Evolutionary conservation across 2,888 invertebrate genomes (phyloP).

Genomic region (Adelognathus sp.): DNA sequence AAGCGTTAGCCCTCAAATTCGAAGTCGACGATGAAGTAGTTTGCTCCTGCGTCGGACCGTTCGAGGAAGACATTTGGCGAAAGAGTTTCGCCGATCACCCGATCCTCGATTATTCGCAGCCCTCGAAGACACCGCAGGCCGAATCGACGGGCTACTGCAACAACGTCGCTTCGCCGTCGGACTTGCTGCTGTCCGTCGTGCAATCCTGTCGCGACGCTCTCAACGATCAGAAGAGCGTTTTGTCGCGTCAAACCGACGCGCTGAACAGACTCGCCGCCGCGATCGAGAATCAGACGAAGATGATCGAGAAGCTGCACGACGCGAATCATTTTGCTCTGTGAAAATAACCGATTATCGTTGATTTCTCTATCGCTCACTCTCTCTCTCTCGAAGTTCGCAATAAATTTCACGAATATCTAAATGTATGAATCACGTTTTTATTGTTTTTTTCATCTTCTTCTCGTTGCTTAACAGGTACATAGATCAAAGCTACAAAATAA

Average conservation of each 20-base stretch:
- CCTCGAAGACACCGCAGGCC: background rate
- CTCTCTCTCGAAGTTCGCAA: too few species aligned
- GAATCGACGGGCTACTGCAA: conserved; percentile 11
- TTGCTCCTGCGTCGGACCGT: background rate
- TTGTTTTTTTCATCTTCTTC: conserved; percentile 36
- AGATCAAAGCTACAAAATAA: conserved; percentile 10
- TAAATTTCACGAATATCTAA: conserved; percentile 21
- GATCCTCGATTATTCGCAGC: background rate
- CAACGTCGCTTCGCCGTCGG: conserved; percentile 14
- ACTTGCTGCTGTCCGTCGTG: conserved; percentile 27
- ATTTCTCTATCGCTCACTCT: too few species aligned
- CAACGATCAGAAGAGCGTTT: conserved; percentile 35
- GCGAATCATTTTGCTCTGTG: background rate
- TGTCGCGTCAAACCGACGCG: conserved; percentile 39
- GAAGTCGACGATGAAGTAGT: too few species aligned
- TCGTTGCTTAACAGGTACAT: conserved; percentile 47
- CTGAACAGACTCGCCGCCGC: conserved; percentile 47
- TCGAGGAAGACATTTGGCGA: background rate
- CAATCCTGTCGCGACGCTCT: conserved; percentile 46
- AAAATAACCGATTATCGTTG: background rate
- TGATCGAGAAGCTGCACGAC: conserved; percentile 30
- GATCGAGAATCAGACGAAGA: conserved; percentile 47
- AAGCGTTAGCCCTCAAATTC: too few species aligned
- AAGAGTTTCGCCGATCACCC: background rate
- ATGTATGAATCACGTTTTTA: conserved; percentile 54